A percentile compares a stretch with the other conserved stretches of the same genome.
Evolutionary conservation across 2,113 vertebrate genomes (phyloP).

Genomic region (Aptenodytes patagonicus): DNA sequence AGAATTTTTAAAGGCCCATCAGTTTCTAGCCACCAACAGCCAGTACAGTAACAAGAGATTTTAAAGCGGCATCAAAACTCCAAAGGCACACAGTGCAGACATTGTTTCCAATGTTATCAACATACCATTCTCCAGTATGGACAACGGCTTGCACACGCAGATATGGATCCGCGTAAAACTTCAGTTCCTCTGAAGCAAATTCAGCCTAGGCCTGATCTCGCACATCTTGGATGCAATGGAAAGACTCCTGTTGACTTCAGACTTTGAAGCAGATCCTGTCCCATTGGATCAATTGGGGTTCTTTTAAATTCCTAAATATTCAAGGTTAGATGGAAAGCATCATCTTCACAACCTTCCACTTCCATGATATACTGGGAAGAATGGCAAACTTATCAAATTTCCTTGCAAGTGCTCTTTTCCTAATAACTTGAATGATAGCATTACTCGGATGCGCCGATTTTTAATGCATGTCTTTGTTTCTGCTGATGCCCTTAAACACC

Average conservation of each 20-base stretch:
- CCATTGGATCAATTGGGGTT: background rate
- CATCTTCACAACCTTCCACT: background rate
- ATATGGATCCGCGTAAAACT: rapidly evolving
- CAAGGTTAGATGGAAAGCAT: background rate
- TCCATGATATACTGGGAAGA: background rate
- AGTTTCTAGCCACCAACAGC: background rate
- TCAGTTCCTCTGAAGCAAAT: background rate
- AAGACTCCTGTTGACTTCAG: background rate
- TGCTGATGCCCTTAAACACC: background rate
- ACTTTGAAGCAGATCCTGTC: background rate
- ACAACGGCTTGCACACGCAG: rapidly evolving
- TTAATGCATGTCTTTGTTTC: background rate
- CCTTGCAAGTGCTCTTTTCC: background rate
- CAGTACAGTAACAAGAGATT: background rate
- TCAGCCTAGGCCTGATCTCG: background rate
- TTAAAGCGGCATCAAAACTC: background rate
- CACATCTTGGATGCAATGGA: rapidly evolving
- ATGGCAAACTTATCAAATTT: background rate
- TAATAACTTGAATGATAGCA: background rate
- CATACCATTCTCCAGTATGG: rapidly evolving
- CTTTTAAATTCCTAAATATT: background rate
- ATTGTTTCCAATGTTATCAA: rapidly evolving
- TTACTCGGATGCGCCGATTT: background rate
- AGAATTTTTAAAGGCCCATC: background rate
- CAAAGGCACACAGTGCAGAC: background rate